Percentiles rank a stretch among this genome's conserved stretches.
phyloP scores from a whole-genome alignment of 1,140 invertebrate genomes.

The Nasonia vitripennis region DNA sequence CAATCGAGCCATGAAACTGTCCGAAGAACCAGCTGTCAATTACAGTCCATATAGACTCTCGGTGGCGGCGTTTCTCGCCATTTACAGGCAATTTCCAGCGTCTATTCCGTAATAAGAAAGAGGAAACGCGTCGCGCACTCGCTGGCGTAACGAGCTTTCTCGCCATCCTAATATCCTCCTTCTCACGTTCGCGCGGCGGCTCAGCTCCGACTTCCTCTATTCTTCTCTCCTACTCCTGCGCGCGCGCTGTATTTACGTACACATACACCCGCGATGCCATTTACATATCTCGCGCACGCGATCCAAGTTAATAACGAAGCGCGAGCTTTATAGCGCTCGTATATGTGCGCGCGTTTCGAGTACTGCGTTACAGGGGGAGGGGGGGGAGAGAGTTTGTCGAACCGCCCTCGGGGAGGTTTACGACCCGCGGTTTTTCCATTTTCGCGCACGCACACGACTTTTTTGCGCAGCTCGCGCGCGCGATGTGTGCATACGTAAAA shows the following conservation, averaged over 20 bases:
- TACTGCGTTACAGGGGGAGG: not conserved
- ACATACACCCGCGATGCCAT: not conserved
- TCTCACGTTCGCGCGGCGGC: constrained; percentile 15
- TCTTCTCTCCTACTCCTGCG: not conserved
- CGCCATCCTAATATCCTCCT: constrained; percentile 42
- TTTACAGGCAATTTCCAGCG: constrained; percentile 31
- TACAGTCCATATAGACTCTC: not conserved
- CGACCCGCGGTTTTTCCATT: not conserved
- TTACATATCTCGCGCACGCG: constrained; percentile 47
- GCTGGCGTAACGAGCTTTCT: constrained; percentile 22
- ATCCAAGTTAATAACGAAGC: constrained; percentile 36
- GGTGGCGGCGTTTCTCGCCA: not conserved
- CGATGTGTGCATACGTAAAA: not conserved
- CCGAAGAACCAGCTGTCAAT: not conserved
- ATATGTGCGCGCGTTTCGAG: not conserved
- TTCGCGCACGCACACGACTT: not conserved
- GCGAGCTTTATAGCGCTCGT: constrained; percentile 25
- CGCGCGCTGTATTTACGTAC: not conserved
- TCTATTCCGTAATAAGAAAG: not conserved
- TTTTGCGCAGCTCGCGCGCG: not conserved
- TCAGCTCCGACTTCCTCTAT: constrained; percentile 11
- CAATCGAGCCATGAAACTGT: constrained; percentile 16
- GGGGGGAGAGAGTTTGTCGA: not conserved
- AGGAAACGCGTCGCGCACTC: not conserved
- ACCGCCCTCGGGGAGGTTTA: not conserved